Conservation (phyloP, 2,888 invertebrate genomes). For the Abscondita cerata region DNA sequence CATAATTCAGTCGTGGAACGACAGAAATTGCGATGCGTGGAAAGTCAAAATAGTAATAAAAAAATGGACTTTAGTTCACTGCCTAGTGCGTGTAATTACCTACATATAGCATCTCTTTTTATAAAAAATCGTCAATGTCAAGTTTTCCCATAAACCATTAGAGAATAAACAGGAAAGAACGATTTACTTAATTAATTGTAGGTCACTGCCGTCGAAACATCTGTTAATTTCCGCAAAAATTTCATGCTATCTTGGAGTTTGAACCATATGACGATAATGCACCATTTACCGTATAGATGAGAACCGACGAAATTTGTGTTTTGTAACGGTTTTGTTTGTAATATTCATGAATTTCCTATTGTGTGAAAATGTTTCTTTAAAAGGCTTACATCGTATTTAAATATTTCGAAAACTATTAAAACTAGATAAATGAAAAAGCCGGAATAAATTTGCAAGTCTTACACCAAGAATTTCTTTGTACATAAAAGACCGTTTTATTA, state of each 20-base stretch:
- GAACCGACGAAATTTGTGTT: slow-evolving; percentile 10
- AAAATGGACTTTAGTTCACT: no score
- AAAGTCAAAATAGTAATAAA: no score
- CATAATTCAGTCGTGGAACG: no score
- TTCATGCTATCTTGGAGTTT: slow-evolving; percentile 14
- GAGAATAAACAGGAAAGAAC: slow-evolving; percentile 17
- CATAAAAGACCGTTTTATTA: background rate
- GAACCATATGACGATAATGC: slow-evolving; percentile 25
- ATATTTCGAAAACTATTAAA: no score
- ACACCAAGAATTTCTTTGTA: no score
- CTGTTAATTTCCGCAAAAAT: slow-evolving; percentile 25
- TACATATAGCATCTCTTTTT: no score
- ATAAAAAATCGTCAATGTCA: background rate
- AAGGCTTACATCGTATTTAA: no score
- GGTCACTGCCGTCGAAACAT: slow-evolving; percentile 23
- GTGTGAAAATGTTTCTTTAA: no score
- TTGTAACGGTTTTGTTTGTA: slow-evolving; percentile 24
- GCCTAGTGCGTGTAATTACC: no score
- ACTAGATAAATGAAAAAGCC: no score
- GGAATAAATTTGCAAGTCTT: no score
- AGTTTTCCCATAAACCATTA: slow-evolving; percentile 21
- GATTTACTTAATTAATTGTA: slow-evolving; percentile 20
- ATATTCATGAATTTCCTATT: background rate
- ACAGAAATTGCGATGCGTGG: no score
- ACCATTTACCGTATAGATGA: slow-evolving; percentile 15